phyloP scores from a whole-genome alignment of 2,888 invertebrate genomes.

The Synanthedon vespiformis region DNA sequence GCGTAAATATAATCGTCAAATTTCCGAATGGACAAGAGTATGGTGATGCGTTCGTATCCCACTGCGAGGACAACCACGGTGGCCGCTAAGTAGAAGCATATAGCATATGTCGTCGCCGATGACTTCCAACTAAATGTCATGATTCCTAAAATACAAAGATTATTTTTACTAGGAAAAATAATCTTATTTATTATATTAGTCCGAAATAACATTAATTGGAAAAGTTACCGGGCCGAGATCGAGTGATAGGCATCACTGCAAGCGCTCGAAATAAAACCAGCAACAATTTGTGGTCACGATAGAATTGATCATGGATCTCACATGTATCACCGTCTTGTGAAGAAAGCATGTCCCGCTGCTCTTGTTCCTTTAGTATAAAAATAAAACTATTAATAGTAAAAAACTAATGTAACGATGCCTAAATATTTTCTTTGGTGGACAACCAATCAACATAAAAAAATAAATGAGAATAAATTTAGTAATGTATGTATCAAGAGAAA shows the following conservation, averaged over 20 bases:
- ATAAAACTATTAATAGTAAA: background rate
- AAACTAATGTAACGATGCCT: too few species aligned
- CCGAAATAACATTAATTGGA: background rate
- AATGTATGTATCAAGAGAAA: too few species aligned
- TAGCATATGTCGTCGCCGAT: conserved; percentile 73
- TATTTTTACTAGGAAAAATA: background rate
- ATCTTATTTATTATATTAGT: too few species aligned
- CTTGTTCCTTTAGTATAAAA: conserved; percentile 37
- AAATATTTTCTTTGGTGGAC: too few species aligned
- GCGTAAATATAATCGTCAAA: conserved; percentile 80
- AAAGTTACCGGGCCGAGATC: conserved; percentile 61
- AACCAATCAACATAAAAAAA: too few species aligned
- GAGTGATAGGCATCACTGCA: conserved; percentile 75
- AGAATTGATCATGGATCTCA: conserved; percentile 75
- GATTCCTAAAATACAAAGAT: conserved; percentile 33
- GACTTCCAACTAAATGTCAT: conserved; percentile 76
- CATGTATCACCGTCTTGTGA: conserved; percentile 71
- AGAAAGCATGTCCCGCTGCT: conserved; percentile 61
- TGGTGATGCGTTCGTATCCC: conserved; percentile 72
- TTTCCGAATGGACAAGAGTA: conserved; percentile 70
- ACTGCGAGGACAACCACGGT: conserved; percentile 71
- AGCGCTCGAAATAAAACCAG: conserved; percentile 72
- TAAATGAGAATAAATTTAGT: too few species aligned
- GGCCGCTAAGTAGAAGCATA: conserved; percentile 72
- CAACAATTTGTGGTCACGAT: conserved; percentile 75